Evolutionary conservation across 2,797 vertebrate species (phyloP).

Genomic region (Gorsachius magnificus): DNA sequence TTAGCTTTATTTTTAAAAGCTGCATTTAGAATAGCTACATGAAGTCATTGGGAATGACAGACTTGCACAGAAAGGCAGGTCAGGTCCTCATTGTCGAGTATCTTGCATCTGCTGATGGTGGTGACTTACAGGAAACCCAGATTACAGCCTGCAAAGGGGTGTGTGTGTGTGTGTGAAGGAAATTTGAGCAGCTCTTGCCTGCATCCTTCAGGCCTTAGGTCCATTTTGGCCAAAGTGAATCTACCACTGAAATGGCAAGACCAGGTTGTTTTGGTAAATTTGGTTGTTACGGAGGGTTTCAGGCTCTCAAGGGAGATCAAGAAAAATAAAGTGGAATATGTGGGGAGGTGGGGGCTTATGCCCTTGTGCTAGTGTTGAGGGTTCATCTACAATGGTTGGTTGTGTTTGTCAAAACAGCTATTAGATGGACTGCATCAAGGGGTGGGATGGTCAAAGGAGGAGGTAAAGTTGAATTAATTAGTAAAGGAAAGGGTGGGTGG

Average conservation of each 20-base stretch:
- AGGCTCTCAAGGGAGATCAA: background rate
- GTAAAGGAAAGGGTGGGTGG: background rate
- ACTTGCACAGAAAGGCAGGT: background rate
- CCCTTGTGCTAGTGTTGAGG: background rate
- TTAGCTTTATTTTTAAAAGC: background rate
- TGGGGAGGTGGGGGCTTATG: fast-evolving
- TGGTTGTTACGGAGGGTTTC: background rate
- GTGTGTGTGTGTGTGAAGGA: too few relatives aligned
- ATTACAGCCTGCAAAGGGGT: background rate
- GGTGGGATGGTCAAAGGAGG: background rate
- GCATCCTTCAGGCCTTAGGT: background rate
- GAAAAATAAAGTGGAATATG: background rate
- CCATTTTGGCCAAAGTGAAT: fast-evolving
- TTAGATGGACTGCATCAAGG: too few relatives aligned
- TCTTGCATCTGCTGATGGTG: background rate
- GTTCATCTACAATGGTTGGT: background rate
- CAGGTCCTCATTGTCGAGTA: background rate
- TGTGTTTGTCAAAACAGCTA: background rate
- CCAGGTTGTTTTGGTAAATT: background rate
- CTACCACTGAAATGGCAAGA: background rate
- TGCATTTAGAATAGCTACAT: background rate
- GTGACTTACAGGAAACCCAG: background rate
- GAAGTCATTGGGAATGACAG: background rate
- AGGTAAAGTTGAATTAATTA: background rate
- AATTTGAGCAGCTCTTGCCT: background rate